Percentiles rank a stretch among this genome's conserved stretches.
These are phyloP conservation scores for Dromaius novaehollandiae DNA, from an alignment of 2,113 vertebrate genomes.

Conservation along the genomic window DNA sequence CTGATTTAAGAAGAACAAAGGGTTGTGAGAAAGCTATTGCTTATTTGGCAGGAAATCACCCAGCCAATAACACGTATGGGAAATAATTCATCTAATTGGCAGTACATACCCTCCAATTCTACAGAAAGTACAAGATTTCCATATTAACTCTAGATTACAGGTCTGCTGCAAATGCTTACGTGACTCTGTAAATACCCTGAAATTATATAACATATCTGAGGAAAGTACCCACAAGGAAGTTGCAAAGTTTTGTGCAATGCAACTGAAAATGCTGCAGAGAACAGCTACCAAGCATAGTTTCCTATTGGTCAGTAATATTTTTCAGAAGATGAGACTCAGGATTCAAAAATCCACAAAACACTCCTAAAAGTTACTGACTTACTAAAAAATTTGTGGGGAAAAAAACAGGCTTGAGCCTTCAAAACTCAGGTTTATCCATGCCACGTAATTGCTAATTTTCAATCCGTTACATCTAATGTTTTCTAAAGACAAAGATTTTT, in stretches of 20 bases:
- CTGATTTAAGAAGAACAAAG: not conserved
- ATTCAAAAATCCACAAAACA: not conserved
- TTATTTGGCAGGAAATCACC: not conserved
- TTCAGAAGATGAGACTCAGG: too few relatives aligned
- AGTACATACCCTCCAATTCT: not conserved
- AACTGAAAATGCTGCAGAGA: not conserved
- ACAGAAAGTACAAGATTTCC: not conserved
- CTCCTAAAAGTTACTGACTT: not conserved
- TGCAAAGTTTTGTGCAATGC: not conserved
- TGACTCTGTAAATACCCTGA: too few relatives aligned
- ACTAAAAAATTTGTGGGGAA: not conserved
- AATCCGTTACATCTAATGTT: not conserved
- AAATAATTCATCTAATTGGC: not conserved
- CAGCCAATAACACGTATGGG: not conserved
- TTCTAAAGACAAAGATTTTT: not conserved
- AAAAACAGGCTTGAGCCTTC: not conserved
- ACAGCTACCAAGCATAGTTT: not conserved
- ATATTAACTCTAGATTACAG: not conserved
- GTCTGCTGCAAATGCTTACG: not conserved
- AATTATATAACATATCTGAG: too few relatives aligned
- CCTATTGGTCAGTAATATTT: not conserved
- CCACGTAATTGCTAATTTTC: not conserved
- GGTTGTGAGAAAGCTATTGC: not conserved
- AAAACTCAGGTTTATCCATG: not conserved
- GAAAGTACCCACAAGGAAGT: not conserved